A percentile compares a stretch with the other conserved stretches of the same genome.
Evolutionary conservation across 2,797 vertebrate species (phyloP).

Genomic region (Eulemur mongoz): DNA sequence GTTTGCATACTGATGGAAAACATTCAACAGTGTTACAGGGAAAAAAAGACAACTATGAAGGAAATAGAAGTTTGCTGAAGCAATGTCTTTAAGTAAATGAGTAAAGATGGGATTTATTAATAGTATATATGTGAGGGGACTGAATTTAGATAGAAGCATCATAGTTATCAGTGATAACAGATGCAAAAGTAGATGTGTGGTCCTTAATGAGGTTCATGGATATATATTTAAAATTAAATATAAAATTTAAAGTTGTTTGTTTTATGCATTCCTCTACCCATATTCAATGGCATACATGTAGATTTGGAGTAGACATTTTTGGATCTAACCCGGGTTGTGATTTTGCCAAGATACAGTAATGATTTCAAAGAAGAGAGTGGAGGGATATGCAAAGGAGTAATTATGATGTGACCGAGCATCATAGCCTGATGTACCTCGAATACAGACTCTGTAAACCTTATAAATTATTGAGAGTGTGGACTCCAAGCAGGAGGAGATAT

Average conservation of each 20-base stretch:
- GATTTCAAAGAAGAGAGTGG: neutral
- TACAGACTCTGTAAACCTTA: neutral
- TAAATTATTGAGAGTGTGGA: neutral
- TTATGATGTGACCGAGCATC: neutral
- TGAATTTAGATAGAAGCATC: neutral
- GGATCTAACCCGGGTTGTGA: neutral
- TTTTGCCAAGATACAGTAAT: neutral
- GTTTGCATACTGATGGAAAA: neutral
- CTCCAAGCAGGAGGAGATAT: neutral
- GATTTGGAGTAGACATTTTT: neutral
- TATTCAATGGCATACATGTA: neutral
- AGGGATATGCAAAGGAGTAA: neutral
- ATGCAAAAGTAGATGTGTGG: neutral
- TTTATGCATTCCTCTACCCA: neutral
- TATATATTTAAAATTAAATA: neutral
- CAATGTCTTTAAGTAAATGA: neutral
- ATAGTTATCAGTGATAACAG: neutral
- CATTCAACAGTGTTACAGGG: neutral
- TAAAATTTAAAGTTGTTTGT: neutral
- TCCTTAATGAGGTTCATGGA: neutral
- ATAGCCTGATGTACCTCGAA: neutral
- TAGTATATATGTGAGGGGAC: neutral
- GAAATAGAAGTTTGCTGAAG: neutral
- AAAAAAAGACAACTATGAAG: neutral
- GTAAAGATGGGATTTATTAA: neutral